Conservation (phyloP, 2,113 vertebrate species). For the Leptobrachium ailaonicum region DNA sequence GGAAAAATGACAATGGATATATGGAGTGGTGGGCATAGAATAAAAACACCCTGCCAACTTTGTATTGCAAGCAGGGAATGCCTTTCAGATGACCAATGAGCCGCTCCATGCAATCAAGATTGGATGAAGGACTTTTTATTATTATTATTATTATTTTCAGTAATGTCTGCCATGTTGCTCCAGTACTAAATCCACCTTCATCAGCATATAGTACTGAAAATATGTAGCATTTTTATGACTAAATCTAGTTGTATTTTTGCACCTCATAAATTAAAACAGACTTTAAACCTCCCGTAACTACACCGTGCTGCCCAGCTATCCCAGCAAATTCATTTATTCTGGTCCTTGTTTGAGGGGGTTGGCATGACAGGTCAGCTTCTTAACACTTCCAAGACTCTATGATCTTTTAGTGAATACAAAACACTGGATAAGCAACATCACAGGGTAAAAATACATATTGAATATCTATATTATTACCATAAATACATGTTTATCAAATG, state of each 20-base stretch:
- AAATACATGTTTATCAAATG: too few relatives aligned
- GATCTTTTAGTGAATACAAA: too few relatives aligned
- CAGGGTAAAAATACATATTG: too few relatives aligned
- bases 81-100: background rate
- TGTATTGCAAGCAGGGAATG: conserved; percentile 17
- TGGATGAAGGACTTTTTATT: background rate
- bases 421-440: too few relatives aligned
- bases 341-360: too few relatives aligned
- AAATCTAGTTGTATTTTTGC: background rate
- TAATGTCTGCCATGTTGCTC: conserved; percentile 6
- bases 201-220: background rate
- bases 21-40: conserved; percentile 1
- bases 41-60: background rate
- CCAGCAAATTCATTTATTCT: too few relatives aligned
- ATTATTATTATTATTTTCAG: background rate
- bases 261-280: background rate
- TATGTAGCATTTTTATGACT: background rate
- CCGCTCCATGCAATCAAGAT: background rate
- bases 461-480: too few relatives aligned
- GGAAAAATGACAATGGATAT: conserved; percentile 10
- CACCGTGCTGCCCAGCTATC: too few relatives aligned
- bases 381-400: too few relatives aligned
- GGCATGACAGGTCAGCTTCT: too few relatives aligned
- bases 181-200: conserved; percentile 1
- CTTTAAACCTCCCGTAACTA: background rate